Percentiles rank a stretch among this genome's conserved stretches.
phyloP scores from a whole-genome alignment of 2,113 vertebrate genomes.

The Prolemur simus region DNA sequence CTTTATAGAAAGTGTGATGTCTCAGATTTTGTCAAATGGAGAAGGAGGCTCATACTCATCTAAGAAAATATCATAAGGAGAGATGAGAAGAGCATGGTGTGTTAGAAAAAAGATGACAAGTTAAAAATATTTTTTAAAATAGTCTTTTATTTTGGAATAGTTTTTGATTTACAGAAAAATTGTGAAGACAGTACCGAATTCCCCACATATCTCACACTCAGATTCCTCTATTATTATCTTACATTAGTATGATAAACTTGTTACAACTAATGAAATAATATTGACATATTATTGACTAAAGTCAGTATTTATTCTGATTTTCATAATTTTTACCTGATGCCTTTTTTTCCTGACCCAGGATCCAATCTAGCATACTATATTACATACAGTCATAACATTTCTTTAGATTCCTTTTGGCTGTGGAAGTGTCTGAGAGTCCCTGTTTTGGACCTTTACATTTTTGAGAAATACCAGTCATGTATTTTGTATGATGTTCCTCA shows the following conservation, averaged over 20 bases:
- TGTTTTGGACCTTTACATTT: neutral
- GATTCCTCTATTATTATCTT: neutral
- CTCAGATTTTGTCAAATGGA: neutral
- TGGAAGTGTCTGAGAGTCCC: neutral
- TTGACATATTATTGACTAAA: neutral
- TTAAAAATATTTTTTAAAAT: neutral
- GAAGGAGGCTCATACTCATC: neutral
- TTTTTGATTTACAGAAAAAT: constrained; percentile 18
- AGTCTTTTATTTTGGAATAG: neutral
- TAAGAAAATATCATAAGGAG: neutral
- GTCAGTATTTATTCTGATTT: neutral
- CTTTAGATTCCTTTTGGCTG: neutral
- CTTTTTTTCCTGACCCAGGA: neutral
- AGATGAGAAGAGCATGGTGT: neutral
- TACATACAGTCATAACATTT: neutral
- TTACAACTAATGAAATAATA: neutral
- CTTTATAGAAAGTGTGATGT: neutral
- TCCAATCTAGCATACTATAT: neutral
- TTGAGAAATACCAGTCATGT: neutral
- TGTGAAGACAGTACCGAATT: neutral
- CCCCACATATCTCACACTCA: neutral
- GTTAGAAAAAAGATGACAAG: neutral
- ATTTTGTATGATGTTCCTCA: neutral
- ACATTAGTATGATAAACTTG: neutral
- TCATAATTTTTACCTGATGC: neutral